phyloP scores from a whole-genome alignment of 2,888 invertebrate genomes.

The Nomada fabriciana region DNA sequence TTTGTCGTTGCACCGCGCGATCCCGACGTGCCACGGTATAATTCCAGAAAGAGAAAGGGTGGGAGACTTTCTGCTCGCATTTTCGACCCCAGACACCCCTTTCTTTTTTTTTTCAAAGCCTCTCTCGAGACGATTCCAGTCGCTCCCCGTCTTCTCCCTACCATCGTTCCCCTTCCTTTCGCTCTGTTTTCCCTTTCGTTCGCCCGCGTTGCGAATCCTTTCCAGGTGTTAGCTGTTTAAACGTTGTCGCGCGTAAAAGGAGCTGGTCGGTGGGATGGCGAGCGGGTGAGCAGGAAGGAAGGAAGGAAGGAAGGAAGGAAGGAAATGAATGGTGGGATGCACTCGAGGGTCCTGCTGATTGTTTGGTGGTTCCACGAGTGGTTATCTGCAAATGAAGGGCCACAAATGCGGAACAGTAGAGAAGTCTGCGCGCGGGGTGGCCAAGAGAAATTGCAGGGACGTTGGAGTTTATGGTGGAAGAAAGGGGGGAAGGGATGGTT shows the following conservation, averaged over 20 bases:
- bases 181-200: conserved; percentile 24
- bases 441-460: conserved; percentile 57
- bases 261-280: neutral
- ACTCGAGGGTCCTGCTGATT: conserved; percentile 73
- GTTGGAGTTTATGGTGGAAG: conserved; percentile 56
- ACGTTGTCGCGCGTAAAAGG: conserved; percentile 56
- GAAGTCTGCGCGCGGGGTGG: conserved; percentile 37
- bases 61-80: conserved; percentile 2
- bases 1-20: conserved; percentile 22
- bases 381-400: conserved; percentile 79
- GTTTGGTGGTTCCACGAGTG: conserved; percentile 76
- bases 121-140: conserved; percentile 49
- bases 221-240: conserved; percentile 60
- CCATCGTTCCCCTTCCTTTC: neutral
- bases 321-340: conserved; percentile 66
- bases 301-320: conserved; percentile 60
- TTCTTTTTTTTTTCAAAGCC: conserved; percentile 10
- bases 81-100: conserved; percentile 41
- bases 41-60: conserved; percentile 22
- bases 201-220: conserved; percentile 45
- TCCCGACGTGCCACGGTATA: conserved; percentile 29
- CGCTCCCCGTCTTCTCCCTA: conserved; percentile 24
- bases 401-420: conserved; percentile 75
- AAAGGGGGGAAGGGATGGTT: conserved; percentile 14
- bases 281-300: conserved; percentile 10